Evolutionary conservation across 2,113 vertebrate genomes (phyloP).

Genomic region (Procapra przewalskii): DNA sequence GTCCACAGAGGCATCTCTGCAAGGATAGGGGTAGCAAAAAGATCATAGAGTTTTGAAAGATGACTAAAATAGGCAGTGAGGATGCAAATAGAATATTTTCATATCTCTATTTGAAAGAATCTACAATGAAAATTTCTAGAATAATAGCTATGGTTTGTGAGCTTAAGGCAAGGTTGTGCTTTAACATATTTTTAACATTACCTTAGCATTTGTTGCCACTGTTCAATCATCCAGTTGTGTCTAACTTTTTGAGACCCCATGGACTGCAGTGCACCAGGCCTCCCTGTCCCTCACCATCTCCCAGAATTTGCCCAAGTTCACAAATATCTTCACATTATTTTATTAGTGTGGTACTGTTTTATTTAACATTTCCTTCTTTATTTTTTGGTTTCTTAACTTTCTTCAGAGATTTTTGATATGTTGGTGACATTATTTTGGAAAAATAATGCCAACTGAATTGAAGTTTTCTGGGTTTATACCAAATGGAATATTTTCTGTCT

Average conservation of each 20-base stretch:
- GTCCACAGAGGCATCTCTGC: background rate
- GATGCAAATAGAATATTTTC: background rate
- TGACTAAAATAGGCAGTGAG: background rate
- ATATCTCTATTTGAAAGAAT: background rate
- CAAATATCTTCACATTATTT: background rate
- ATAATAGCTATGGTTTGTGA: background rate
- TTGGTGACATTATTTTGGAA: background rate
- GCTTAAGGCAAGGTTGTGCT: background rate
- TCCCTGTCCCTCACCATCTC: background rate
- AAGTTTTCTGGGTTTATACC: background rate
- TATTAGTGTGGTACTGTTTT: background rate
- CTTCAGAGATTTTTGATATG: background rate
- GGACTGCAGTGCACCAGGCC: accelerated
- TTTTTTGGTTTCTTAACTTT: background rate
- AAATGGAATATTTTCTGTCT: background rate
- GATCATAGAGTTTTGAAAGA: background rate
- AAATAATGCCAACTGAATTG: background rate
- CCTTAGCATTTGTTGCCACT: background rate
- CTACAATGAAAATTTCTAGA: background rate
- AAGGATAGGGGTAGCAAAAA: background rate
- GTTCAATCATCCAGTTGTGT: background rate
- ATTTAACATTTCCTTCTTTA: background rate
- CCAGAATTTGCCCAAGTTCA: background rate
- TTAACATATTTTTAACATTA: background rate
- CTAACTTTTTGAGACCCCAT: background rate